Percentiles rank a stretch among this genome's conserved stretches.
These are phyloP conservation scores for Neotoxoptera formosana DNA, from an alignment of 1,140 invertebrate species.

Conservation along the genomic window DNA sequence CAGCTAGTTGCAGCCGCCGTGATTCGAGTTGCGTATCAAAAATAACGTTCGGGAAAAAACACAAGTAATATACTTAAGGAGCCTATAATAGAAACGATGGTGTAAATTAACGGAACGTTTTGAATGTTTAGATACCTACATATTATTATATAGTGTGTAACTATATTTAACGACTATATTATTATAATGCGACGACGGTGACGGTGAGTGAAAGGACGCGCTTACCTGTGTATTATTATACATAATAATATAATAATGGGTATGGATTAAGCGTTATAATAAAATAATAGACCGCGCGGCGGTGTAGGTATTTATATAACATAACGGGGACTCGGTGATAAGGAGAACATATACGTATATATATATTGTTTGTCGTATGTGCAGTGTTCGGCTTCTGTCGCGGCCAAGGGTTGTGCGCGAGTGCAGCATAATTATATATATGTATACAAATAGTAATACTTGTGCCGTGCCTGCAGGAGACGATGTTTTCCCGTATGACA, in stretches of 20 bases:
- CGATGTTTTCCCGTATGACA: conserved; percentile 52
- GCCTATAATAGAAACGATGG: background rate
- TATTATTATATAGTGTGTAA: background rate
- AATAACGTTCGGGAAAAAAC: background rate
- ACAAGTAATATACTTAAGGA: background rate
- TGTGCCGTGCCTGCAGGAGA: background rate
- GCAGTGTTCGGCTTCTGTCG: background rate
- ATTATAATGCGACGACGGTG: background rate
- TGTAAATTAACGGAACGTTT: background rate
- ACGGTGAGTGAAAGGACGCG: background rate
- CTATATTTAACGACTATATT: background rate
- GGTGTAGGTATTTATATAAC: background rate
- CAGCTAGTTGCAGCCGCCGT: background rate
- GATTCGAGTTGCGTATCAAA: background rate
- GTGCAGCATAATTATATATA: background rate
- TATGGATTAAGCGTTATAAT: background rate
- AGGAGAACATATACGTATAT: background rate
- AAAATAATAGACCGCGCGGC: background rate
- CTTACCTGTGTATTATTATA: background rate
- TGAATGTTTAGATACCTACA: background rate
- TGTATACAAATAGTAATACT: background rate
- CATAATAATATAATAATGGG: too few species aligned
- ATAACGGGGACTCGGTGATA: background rate
- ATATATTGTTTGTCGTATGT: conserved; percentile 6
- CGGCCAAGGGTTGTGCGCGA: conserved; percentile 4